Evolutionary conservation across 53 echinoderm and acorn worm species (phyloP).

Genomic region (Paracentrotus lividus): DNA sequence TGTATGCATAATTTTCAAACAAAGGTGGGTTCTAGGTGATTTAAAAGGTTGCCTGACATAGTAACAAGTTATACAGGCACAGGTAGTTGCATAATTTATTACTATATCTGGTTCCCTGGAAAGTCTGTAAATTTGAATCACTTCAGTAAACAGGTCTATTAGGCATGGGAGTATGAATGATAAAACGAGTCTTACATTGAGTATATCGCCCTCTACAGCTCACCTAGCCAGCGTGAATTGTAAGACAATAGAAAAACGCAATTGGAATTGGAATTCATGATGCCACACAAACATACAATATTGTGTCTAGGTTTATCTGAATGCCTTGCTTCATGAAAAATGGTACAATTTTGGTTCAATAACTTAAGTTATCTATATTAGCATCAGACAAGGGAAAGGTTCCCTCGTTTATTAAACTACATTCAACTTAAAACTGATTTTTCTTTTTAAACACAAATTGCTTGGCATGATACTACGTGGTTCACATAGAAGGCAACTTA

Average conservation of each 20-base stretch:
- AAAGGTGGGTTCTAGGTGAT: too few relatives aligned
- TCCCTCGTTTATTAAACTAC: too few relatives aligned
- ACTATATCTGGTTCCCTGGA: too few relatives aligned
- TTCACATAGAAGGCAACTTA: neutral
- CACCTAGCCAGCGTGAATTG: slow-evolving; percentile 16
- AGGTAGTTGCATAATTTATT: too few relatives aligned
- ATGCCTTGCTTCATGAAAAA: neutral
- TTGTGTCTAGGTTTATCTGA: neutral
- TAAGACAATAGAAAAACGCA: slow-evolving; percentile 4
- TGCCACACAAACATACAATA: neutral
- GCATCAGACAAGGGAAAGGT: too few relatives aligned
- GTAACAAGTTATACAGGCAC: too few relatives aligned
- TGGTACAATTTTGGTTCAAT: neutral
- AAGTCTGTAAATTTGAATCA: too few relatives aligned
- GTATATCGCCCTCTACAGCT: slow-evolving; percentile 42
- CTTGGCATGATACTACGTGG: neutral
- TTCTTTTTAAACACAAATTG: neutral
- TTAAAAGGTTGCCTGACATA: too few relatives aligned
- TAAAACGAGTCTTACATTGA: neutral
- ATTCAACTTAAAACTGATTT: too few relatives aligned
- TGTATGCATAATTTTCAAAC: too few relatives aligned
- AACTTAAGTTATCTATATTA: too few relatives aligned
- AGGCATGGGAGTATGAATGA: neutral
- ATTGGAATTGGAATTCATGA: neutral
- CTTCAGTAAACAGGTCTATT: too few relatives aligned